These are phyloP conservation scores for Tokudaia muenninki DNA, from an alignment of 2,797 vertebrate genomes.

Conservation along the genomic window DNA sequence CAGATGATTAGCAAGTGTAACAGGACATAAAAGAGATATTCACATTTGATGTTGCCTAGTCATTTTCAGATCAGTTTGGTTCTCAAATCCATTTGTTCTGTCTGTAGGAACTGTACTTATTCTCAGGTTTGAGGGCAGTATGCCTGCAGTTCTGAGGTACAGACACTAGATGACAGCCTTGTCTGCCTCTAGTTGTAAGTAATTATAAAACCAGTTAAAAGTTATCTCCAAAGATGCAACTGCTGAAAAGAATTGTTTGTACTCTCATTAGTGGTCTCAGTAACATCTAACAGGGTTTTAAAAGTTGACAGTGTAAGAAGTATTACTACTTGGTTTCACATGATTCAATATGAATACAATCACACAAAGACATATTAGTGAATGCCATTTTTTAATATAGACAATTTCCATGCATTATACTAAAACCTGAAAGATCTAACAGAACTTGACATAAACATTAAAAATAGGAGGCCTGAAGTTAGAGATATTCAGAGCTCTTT, in stretches of 20 bases:
- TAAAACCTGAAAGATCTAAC: neutral
- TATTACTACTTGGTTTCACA: neutral
- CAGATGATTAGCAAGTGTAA: neutral
- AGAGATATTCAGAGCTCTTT: neutral
- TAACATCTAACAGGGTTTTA: neutral
- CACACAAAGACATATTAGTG: neutral
- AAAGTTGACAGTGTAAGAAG: neutral
- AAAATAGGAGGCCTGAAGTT: neutral
- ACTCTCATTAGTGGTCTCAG: neutral
- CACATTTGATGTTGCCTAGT: neutral
- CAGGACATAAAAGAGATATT: neutral
- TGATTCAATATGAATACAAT: neutral
- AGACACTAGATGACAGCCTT: conserved; percentile 53
- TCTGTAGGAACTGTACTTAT: neutral
- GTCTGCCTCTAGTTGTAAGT: neutral
- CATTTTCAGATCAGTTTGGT: neutral
- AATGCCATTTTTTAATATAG: neutral
- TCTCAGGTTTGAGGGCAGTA: conserved; percentile 13
- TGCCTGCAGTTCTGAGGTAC: conserved; percentile 17
- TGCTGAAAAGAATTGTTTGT: neutral
- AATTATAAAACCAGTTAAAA: neutral
- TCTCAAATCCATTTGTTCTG: neutral
- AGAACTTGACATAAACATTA: neutral
- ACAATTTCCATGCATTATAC: neutral
- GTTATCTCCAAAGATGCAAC: neutral